phyloP scores from a whole-genome alignment of 2,113 vertebrate genomes.

The Cyphomyrus discorhynchus region DNA sequence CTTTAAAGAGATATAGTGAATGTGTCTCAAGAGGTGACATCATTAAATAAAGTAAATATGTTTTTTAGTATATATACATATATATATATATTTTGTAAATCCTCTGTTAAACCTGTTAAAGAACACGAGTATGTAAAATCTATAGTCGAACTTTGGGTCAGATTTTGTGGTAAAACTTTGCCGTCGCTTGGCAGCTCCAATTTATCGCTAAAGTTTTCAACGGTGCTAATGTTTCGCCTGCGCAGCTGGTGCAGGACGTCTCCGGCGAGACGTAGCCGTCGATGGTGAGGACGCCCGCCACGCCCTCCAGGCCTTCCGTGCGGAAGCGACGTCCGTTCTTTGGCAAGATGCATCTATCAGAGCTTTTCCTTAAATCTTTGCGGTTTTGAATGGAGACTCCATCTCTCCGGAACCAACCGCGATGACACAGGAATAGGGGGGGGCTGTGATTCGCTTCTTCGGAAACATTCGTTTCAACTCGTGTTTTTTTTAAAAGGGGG shows the following conservation, averaged over 20 bases:
- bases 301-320: neutral
- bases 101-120: slow-evolving; percentile 16
- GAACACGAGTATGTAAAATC: neutral
- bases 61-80: slow-evolving; percentile 2
- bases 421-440: neutral
- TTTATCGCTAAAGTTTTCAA: slow-evolving; percentile 37
- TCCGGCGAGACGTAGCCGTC: neutral
- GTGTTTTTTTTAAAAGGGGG: neutral
- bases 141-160: neutral
- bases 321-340: neutral
- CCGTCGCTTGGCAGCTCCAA: slow-evolving; percentile 15
- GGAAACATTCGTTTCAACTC: neutral
- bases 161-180: slow-evolving; percentile 14
- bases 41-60: neutral
- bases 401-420: neutral
- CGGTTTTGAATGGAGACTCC: neutral
- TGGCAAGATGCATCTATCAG: neutral
- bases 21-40: neutral
- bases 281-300: neutral
- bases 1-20: neutral
- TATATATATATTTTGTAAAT: slow-evolving; percentile 2
- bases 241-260: neutral
- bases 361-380: neutral
- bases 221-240: slow-evolving; percentile 53
- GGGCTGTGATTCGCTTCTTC: neutral